Percentiles rank a stretch among this genome's conserved stretches.
Evolutionary conservation across 2,113 vertebrate species (phyloP).

Genomic region (Pangasianodon hypophthalmus): DNA sequence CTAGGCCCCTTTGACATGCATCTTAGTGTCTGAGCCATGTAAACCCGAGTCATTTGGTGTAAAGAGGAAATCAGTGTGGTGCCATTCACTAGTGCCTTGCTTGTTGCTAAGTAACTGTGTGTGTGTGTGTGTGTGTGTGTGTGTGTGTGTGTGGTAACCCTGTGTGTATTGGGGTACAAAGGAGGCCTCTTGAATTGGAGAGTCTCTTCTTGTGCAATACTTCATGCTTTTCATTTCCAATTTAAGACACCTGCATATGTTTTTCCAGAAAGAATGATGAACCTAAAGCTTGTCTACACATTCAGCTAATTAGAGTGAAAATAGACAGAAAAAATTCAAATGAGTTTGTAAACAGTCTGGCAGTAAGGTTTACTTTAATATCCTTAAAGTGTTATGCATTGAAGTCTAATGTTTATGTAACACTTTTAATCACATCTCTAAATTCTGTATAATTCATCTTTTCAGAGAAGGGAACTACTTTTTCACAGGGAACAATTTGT

Average conservation of each 20-base stretch:
- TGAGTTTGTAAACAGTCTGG: neutral
- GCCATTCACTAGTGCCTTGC: constrained; percentile 22
- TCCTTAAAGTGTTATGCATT: neutral
- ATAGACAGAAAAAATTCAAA: neutral
- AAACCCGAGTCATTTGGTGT: neutral
- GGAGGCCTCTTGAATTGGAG: constrained; percentile 41
- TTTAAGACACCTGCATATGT: neutral
- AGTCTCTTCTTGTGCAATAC: constrained; percentile 39
- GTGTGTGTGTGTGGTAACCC: constrained; percentile 29
- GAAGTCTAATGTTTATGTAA: neutral
- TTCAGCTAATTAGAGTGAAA: constrained; percentile 1
- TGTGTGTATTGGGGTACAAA: constrained; percentile 19
- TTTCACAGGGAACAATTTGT: neutral
- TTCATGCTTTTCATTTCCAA: constrained; percentile 2
- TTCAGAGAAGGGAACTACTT: neutral
- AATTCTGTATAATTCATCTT: neutral
- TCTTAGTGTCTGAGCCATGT: constrained; percentile 36
- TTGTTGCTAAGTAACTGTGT: constrained; percentile 55
- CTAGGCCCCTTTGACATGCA: constrained; percentile 17
- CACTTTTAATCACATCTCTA: neutral
- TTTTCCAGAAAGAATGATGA: neutral
- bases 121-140: constrained; percentile 31
- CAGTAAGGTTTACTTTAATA: neutral
- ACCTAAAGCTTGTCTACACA: neutral
- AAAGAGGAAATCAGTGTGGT: constrained; percentile 3